These are phyloP conservation scores for Sinelater perroti DNA, from an alignment of 2,888 invertebrate species.

Conservation along the genomic window DNA sequence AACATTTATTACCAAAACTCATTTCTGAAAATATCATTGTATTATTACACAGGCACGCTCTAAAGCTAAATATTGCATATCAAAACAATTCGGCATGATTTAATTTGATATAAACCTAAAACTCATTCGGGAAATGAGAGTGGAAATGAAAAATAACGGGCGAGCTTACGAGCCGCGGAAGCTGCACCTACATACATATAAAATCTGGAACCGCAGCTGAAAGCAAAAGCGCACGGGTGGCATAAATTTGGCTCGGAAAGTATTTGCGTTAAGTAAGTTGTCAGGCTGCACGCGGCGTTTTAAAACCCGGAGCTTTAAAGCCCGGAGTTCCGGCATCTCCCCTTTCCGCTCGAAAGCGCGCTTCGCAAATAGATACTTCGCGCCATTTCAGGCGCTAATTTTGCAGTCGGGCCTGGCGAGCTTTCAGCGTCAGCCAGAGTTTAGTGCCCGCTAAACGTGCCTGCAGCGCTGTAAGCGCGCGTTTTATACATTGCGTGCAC, in stretches of 20 bases:
- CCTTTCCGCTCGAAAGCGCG: background rate
- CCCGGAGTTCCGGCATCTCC: no score
- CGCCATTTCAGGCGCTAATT: background rate
- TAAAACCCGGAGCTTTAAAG: constrained; percentile 3
- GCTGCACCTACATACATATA: background rate
- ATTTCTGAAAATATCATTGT: no score
- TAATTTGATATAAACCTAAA: background rate
- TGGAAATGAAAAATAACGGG: constrained; percentile 6
- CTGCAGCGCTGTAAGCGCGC: background rate
- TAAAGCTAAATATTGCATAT: no score
- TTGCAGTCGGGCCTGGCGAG: no score
- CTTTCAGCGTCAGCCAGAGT: no score
- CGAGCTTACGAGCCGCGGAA: background rate
- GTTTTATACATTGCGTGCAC: constrained; percentile 4
- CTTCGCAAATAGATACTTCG: background rate
- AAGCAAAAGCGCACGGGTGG: background rate
- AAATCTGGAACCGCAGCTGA: background rate
- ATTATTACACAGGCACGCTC: no score
- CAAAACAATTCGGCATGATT: background rate
- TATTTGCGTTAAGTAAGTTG: constrained; percentile 13
- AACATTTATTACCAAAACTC: no score
- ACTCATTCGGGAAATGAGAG: background rate
- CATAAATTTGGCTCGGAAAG: background rate
- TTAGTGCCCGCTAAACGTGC: no score
- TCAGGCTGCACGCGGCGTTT: constrained; percentile 3